Base-by-base conservation (phyloP, 2,888 invertebrate genomes). In the Metallyticus violacea region DNA sequence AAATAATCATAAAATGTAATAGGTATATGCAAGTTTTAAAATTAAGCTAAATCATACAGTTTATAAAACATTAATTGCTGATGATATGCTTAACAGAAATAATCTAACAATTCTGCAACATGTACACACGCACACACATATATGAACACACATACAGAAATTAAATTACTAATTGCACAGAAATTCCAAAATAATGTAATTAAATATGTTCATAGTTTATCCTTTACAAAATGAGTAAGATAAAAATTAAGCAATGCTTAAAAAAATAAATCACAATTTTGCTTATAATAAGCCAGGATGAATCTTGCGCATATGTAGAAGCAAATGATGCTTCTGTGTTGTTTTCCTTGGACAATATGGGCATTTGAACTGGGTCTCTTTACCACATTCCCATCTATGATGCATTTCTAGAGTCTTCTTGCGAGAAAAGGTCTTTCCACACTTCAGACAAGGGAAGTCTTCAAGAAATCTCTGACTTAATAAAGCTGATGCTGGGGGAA, bases 381-480 rank as follows among this genome's bases (percentile, higher is more conserved):
- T 91, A 30, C 92, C 91, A 88, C 92, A 92, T 87, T 91, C 92
- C 79, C 91, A 91, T 28, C 91, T 91, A 81, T 90, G 90, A 88
- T 92, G 92, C 0, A 91, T 90, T 86, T 90, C 90, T 89, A 92
- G 25, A 90, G 87, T 86, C 30, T 30, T 79, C 26, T 85, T 85
- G 40, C 82, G 77, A 7, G 76, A 26, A 80, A 85, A 88, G 5
- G 30, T 78, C 26, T 85, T 85, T 15, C 85, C 79, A 77, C 88
- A 88, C 40, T 81, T 40, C 62, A 85, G 81, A 40, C 86, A 85
- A 62, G 40, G 40, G 40, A 62, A 62, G 40, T 62, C 40, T 62
- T 62, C 40, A 62, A 62, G 40, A 15, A 15, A 62, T 62, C 40
- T 62, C 40, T 62, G 40, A 62, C 40, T 15, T 62, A 62, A 62